Percentiles rank a stretch among this genome's conserved stretches.
Conservation (phyloP, 2,888 invertebrate genomes). For the Orchesellides sinensis region DNA sequence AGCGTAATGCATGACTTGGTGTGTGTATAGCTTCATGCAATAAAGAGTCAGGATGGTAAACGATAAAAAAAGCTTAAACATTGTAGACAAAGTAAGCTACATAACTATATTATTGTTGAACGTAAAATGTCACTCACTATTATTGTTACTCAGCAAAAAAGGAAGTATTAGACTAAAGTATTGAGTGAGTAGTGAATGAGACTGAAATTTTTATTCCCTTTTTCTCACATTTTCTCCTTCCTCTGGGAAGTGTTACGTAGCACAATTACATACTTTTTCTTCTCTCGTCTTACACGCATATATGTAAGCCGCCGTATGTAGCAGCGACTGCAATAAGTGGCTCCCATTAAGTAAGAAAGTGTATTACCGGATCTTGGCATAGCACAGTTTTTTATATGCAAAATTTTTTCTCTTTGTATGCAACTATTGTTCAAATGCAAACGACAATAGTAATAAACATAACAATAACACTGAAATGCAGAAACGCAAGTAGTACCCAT, state of each 20-base stretch:
- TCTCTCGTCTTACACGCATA: not conserved
- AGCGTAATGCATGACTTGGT: too few relatives aligned
- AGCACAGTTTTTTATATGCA: constrained; percentile 1
- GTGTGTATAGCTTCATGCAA: too few relatives aligned
- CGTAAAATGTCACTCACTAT: not conserved
- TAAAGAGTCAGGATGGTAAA: too few relatives aligned
- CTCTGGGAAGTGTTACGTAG: constrained; percentile 63
- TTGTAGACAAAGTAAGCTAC: too few relatives aligned
- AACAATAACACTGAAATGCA: constrained; percentile 63
- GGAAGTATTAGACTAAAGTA: not conserved
- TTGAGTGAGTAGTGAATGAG: constrained; percentile 36
- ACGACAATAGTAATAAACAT: constrained; percentile 52
- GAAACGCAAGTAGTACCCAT: constrained; percentile 22
- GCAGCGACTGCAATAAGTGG: constrained; percentile 4
- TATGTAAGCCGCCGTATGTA: not conserved
- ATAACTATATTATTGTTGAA: too few relatives aligned
- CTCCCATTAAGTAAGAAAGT: constrained; percentile 26
- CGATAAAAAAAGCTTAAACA: too few relatives aligned
- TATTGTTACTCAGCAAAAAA: not conserved
- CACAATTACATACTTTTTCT: constrained; percentile 61
- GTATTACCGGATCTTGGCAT: constrained; percentile 19
- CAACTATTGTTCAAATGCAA: constrained; percentile 47
- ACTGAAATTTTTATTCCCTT: constrained; percentile 44
- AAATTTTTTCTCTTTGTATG: not conserved
- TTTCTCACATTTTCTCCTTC: constrained; percentile 62